These are phyloP conservation scores for Hoplias malabaricus DNA, from an alignment of 2,113 vertebrate genomes.

Conservation along the genomic window DNA sequence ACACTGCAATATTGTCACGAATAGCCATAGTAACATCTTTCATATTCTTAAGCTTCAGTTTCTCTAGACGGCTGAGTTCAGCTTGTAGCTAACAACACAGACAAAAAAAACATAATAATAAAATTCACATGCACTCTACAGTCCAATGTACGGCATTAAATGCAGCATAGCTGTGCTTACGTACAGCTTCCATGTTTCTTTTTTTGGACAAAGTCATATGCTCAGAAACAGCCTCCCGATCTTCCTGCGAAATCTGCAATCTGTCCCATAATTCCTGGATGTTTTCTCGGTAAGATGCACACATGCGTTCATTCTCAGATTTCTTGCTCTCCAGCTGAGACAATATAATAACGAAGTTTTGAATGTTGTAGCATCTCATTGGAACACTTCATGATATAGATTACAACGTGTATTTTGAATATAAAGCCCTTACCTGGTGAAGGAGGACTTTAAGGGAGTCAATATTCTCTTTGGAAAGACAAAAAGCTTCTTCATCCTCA, in stretches of 20 bases:
- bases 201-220: slow-evolving; percentile 72
- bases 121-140: not conserved
- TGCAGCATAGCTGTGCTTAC: slow-evolving; percentile 37
- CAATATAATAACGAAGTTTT: not conserved
- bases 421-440: slow-evolving; percentile 70
- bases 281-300: slow-evolving; percentile 72
- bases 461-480: slow-evolving; percentile 85
- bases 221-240: slow-evolving; percentile 73
- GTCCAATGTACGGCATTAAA: not conserved
- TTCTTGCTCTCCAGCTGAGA: slow-evolving; percentile 79
- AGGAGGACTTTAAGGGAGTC: slow-evolving; percentile 79
- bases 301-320: slow-evolving; percentile 73
- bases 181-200: slow-evolving; percentile 80
- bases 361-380: not conserved
- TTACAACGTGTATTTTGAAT: not conserved
- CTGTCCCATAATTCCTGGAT: slow-evolving; percentile 84
- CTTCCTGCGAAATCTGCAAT: slow-evolving; percentile 77
- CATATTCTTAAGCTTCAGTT: slow-evolving; percentile 83
- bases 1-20: slow-evolving; percentile 75
- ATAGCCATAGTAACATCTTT: slow-evolving; percentile 74
- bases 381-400: not conserved
- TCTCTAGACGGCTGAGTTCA: slow-evolving; percentile 81
- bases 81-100: slow-evolving; percentile 73
- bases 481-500: slow-evolving; percentile 84
- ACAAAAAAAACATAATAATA: not conserved